Base-by-base conservation (phyloP, 2,888 invertebrate genomes). In the Ornithoptera priamus region DNA sequence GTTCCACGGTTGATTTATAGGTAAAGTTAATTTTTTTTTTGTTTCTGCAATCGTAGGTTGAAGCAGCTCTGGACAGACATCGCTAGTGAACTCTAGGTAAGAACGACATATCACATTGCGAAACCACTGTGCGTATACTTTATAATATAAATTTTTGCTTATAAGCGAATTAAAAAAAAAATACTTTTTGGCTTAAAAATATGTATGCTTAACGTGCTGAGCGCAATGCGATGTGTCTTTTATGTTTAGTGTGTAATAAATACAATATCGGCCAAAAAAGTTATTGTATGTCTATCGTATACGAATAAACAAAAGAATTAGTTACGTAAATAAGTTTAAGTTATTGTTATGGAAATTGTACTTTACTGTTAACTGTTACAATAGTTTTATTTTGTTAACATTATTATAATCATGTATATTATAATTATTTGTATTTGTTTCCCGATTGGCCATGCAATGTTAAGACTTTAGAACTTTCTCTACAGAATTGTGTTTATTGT, bases 21-120 rank as follows among this genome's bases (percentile, higher is more conserved):
- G n/a, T 53, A 18, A 18, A 1, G n/a, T 64, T 70, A 67, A 66
- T 72, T 63, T 42, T 73, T 69, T 72, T 67, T 68, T 56, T 69
- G 70, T 62, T 72, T 72, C 76, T 76, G 70, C 74, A 73, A 72
- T 74, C 73, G 60, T 77, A 76, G 76, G 74, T 53, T 59, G 65
- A 71, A 58, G 56, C 67, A 50, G 24, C 59, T 39, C 24, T 56
- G 62, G 58, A 56, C 10, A 24, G 69, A 53, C 64, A n/a, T 22
- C 62, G 57, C 30, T 65, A 53, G 62, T 69, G 58, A 65, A 42
- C 46, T 61, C 63, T 72, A 68, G 77, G 79, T 80, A 76, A 80
- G 75, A 74, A 72, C 59, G 79, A 78, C 80, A 80, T 82, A 81
- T 82, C 80, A 75, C 81, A 83, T 83, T 82, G 82, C 80, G 74